Base-by-base conservation (phyloP, 2,888 invertebrate species). In the Polydrusus pterygomalis region DNA sequence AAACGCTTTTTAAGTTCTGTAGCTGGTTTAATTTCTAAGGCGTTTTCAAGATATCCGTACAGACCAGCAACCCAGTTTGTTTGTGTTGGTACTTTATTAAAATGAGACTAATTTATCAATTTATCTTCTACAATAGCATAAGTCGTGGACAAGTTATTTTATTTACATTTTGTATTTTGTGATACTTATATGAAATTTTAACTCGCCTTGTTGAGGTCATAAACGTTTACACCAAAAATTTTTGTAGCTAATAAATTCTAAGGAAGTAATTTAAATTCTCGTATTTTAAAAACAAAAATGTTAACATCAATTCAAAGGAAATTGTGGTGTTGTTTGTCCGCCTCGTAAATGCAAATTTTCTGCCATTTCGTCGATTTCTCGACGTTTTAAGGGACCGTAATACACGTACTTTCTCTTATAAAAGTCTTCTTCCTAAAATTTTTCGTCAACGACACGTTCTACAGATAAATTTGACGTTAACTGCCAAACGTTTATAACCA, bases 391-490 rank as follows among this genome's bases (percentile, higher is more conserved):
- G 49, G 13, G 25, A 70, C 70, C 43, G 69, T 63, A 62, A 73
- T 72, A 77, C 69, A 74, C 65, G 64, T 69, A 38, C 70, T 74
- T 70, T 56, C 70, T 70, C 70, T 65, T 70, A 43, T 65, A 58
- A 30, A 34, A 65, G 58, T 60, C 63, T 64, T 70, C 64, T 49
- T 51, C 20, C 30, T 58, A n/a, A 47, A 69, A 51, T 63, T 69
- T 77, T 65, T 49, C 20, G 25, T 45, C 67, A 47, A 58, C 20
- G 70, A 75, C 75, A 75, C 75, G 75, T 75, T 38, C 18, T n/a
- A 18, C 67, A 75, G 62, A 75, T 75, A 75, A 75, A 75, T 75
- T 75, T 68, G 51, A 67, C 70, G 67, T 62, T 75, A 75, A 70
- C 71, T 71, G 75, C 71, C 45, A 71, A 71, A 71, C 71, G 71